phyloP scores from a whole-genome alignment of 2,797 vertebrate genomes.

The Pangasius macronema region DNA sequence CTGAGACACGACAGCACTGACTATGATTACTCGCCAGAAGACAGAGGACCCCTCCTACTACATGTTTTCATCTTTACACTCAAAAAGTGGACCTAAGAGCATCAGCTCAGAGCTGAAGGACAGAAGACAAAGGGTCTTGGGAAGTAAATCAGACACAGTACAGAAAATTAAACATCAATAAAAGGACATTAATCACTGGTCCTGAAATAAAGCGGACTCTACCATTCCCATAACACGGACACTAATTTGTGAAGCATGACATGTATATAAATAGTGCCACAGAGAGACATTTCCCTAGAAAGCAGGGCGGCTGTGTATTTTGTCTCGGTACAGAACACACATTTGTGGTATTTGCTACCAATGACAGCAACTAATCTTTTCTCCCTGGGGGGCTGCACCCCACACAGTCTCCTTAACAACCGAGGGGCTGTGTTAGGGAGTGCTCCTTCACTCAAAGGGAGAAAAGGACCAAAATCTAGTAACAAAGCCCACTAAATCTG shows the following conservation, averaged over 20 bases:
- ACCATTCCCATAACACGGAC: not conserved
- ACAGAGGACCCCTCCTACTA: not conserved
- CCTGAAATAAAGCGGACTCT: not conserved
- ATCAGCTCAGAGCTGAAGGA: slow-evolving; percentile 24
- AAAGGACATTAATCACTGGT: slow-evolving; percentile 7
- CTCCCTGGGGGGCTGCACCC: slow-evolving; percentile 19
- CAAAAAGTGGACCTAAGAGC: slow-evolving; percentile 15
- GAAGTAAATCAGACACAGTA: slow-evolving; percentile 31
- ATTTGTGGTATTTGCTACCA: slow-evolving; percentile 29
- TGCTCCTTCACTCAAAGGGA: not conserved
- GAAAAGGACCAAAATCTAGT: not conserved
- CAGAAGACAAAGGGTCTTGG: slow-evolving; percentile 12
- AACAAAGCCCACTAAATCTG: not conserved
- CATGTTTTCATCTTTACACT: slow-evolving; percentile 10
- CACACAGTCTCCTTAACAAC: slow-evolving; percentile 32
- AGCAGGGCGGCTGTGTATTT: not conserved
- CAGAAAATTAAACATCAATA: slow-evolving; percentile 49
- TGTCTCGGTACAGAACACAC: not conserved
- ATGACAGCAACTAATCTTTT: slow-evolving; percentile 19
- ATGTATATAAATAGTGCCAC: not conserved
- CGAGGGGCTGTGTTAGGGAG: slow-evolving; percentile 23
- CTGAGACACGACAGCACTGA: not conserved
- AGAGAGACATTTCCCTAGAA: not conserved
- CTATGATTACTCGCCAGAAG: not conserved
- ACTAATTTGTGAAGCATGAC: slow-evolving; percentile 7